Conservation (phyloP, 2,113 vertebrate genomes). For the Engraulis encrasicolus region DNA sequence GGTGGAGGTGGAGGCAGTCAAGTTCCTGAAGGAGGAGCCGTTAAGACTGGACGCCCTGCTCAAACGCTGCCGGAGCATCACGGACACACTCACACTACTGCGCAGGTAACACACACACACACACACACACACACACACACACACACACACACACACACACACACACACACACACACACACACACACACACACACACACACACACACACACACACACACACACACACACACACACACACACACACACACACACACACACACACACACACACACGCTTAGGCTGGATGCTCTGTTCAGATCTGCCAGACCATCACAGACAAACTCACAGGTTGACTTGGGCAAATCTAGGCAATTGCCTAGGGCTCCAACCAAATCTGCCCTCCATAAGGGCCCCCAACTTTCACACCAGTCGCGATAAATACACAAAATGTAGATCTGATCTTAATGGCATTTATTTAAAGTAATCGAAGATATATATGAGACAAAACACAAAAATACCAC, state of each 20-base stretch:
- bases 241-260: not conserved
- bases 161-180: not conserved
- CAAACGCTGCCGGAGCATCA: slow-evolving; percentile 92
- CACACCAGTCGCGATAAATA: too few species aligned
- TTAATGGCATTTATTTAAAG: too few species aligned
- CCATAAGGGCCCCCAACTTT: too few species aligned
- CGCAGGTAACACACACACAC: slow-evolving; percentile 67
- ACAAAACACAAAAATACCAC: too few species aligned
- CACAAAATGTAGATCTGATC: too few species aligned
- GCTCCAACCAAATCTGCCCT: too few species aligned
- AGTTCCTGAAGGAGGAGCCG: slow-evolving; percentile 97
- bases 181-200: not conserved
- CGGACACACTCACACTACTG: slow-evolving; percentile 76
- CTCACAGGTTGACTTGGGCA: too few species aligned
- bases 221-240: not conserved
- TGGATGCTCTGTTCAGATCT: too few species aligned
- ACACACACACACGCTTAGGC: not conserved
- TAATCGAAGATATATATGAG: too few species aligned
- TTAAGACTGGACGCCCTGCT: slow-evolving; percentile 91
- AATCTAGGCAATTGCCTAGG: too few species aligned
- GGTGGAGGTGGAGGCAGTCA: slow-evolving; percentile 96
- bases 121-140: not conserved
- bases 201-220: not conserved
- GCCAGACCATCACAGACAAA: too few species aligned
- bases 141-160: not conserved